Conservation (phyloP, 2,797 vertebrate species). For the Neopelma chrysocephalum region DNA sequence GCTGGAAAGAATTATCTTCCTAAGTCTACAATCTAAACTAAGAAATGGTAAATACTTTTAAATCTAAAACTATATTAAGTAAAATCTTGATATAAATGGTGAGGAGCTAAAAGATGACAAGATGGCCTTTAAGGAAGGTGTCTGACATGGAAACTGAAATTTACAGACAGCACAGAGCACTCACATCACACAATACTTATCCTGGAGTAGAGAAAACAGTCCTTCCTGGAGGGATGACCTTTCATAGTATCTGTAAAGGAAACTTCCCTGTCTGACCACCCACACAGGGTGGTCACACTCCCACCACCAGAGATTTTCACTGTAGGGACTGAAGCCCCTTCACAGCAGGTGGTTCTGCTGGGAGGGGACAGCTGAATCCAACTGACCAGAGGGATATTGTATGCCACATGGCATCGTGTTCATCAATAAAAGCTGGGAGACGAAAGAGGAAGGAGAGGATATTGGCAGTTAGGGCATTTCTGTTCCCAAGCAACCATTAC, state of each 20-base stretch:
- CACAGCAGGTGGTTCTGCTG: accelerated
- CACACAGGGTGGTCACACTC: neutral
- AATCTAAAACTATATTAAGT: neutral
- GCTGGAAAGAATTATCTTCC: neutral
- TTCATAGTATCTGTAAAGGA: neutral
- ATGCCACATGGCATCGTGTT: no score
- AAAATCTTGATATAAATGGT: neutral
- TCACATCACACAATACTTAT: neutral
- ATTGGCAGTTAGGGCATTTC: neutral
- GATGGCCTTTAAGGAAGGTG: neutral
- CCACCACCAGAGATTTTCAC: neutral
- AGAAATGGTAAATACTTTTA: neutral
- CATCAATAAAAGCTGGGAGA: neutral
- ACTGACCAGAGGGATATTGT: no score
- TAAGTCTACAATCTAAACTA: neutral
- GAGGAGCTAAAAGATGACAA: neutral
- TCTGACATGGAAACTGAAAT: neutral
- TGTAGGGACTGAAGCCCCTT: accelerated
- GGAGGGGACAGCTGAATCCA: no score
- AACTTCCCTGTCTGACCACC: neutral
- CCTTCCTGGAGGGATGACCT: neutral
- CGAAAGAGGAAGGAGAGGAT: neutral
- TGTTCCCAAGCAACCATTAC: neutral
- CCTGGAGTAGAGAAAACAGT: neutral
- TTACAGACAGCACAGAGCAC: neutral